These are phyloP conservation scores for Anoplophora glabripennis DNA, from an alignment of 1,140 invertebrate genomes.

Conservation along the genomic window DNA sequence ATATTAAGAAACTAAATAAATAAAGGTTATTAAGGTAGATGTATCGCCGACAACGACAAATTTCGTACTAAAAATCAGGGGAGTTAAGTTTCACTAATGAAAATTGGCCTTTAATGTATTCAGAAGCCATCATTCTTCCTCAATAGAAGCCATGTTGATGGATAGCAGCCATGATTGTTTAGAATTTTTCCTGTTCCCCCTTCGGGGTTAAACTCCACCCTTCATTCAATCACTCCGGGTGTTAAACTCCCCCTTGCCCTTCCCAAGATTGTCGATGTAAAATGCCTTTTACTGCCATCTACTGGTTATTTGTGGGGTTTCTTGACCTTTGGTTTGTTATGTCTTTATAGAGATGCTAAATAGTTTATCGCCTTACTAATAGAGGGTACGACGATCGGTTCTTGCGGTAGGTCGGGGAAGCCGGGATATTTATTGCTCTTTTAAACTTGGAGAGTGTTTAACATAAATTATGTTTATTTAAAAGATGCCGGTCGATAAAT, in stretches of 20 bases:
- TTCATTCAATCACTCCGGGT: constrained; percentile 47
- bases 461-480: too few relatives aligned
- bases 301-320: constrained; percentile 45
- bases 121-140: constrained; percentile 21
- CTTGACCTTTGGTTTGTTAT: constrained; percentile 39
- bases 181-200: constrained; percentile 45
- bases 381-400: constrained; percentile 39
- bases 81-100: too few relatives aligned
- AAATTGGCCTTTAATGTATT: constrained; percentile 2
- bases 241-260: constrained; percentile 35
- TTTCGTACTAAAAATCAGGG: too few relatives aligned
- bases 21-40: too few relatives aligned
- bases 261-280: constrained; percentile 9
- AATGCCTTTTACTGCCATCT: constrained; percentile 47
- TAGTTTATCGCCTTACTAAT: constrained; percentile 47
- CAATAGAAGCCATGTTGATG: constrained; percentile 46
- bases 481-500: too few relatives aligned
- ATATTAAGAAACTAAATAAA: too few relatives aligned
- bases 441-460: too few relatives aligned
- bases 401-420: neutral
- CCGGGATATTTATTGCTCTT: too few relatives aligned
- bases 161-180: constrained; percentile 51
- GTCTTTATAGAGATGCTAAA: constrained; percentile 29
- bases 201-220: constrained; percentile 46
- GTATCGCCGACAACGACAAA: too few relatives aligned